A percentile compares a stretch with the other conserved stretches of the same genome.
phyloP scores from a whole-genome alignment of 2,888 invertebrate species.

The Amblyteles armatorius region DNA sequence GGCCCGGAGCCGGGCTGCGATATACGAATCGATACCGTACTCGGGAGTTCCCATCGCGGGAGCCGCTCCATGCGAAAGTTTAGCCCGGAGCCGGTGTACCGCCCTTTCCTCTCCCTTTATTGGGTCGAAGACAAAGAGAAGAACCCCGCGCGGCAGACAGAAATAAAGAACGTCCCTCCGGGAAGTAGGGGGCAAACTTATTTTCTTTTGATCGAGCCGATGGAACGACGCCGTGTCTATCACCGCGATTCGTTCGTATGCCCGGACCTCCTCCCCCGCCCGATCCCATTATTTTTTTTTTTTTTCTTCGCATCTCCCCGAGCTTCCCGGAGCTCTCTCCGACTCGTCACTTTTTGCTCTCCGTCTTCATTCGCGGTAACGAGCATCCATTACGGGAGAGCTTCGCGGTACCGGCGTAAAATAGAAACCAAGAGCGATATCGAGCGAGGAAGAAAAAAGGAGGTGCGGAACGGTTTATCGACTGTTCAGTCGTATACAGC shows the following conservation, averaged over 20 bases:
- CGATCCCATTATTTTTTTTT: conserved; percentile 1
- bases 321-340: conserved; percentile 18
- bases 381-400: conserved; percentile 59
- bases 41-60: conserved; percentile 23
- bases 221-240: conserved; percentile 23
- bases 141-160: not conserved
- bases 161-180: conserved; percentile 19
- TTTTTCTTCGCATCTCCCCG: not conserved
- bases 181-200: not conserved
- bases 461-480: conserved; percentile 9
- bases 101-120: conserved; percentile 21
- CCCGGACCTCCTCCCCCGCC: not conserved
- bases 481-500: conserved; percentile 28
- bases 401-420: conserved; percentile 42
- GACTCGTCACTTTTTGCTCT: conserved; percentile 31
- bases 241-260: conserved; percentile 18
- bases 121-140: conserved; percentile 25
- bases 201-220: conserved; percentile 43
- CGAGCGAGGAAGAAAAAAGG: not conserved
- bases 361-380: conserved; percentile 39
- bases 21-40: conserved; percentile 38
- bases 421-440: conserved; percentile 9
- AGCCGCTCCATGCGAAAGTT: conserved; percentile 20
- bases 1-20: not conserved
- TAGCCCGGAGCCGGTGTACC: not conserved